Conservation (phyloP, 2,797 vertebrate species). For the Megalops cyprinoides region DNA sequence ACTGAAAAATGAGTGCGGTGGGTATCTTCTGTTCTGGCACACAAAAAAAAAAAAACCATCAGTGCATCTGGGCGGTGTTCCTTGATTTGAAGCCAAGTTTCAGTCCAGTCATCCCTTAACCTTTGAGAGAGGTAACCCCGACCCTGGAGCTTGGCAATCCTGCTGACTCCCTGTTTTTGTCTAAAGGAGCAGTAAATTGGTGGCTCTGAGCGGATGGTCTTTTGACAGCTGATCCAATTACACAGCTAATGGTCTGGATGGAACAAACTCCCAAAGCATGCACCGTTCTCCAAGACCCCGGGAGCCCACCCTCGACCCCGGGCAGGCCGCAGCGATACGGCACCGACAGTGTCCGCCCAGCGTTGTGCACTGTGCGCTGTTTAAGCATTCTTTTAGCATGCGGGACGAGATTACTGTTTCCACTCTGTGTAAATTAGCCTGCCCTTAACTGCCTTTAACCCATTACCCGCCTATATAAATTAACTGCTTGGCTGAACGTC, state of each 20-base stretch:
- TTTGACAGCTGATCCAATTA: neutral
- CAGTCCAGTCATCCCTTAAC: neutral
- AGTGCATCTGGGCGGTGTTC: too few relatives aligned
- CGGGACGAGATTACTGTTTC: neutral
- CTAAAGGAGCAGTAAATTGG: neutral
- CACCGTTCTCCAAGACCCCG: neutral
- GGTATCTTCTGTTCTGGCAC: neutral
- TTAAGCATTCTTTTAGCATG: neutral
- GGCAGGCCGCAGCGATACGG: neutral
- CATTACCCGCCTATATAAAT: neutral
- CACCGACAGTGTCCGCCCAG: neutral
- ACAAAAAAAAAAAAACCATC: too few relatives aligned
- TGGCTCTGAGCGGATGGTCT: neutral
- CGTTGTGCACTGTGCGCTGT: neutral
- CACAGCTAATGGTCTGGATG: neutral
- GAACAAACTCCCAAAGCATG: neutral
- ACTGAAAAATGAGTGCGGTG: too few relatives aligned
- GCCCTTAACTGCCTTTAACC: neutral
- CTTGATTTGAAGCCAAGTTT: neutral
- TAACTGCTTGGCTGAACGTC: neutral
- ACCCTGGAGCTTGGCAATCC: neutral
- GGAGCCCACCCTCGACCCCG: neutral
- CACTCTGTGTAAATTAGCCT: neutral
- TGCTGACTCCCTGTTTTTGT: neutral
- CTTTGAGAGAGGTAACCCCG: neutral